phyloP scores from a whole-genome alignment of 2,888 invertebrate species.

The Eupithecia centaureata region DNA sequence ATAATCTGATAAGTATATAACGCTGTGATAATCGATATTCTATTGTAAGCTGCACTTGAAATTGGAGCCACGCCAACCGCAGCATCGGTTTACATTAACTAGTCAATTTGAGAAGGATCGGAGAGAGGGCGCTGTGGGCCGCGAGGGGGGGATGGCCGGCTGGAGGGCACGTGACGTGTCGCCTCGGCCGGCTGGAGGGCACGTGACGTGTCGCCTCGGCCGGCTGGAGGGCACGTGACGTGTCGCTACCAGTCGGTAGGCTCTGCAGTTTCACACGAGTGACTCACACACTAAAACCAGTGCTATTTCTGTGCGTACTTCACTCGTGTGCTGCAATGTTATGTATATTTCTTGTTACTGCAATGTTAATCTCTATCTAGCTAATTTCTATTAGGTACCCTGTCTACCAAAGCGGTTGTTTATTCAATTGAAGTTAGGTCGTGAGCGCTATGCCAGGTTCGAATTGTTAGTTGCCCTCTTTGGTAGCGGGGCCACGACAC shows the following conservation, averaged over 20 bases:
- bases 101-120: conserved; percentile 53
- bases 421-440: background rate
- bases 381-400: conserved; percentile 5
- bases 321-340: conserved; percentile 37
- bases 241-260: conserved; percentile 23
- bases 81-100: conserved; percentile 44
- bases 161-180: too few species aligned
- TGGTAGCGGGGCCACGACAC: conserved; percentile 21
- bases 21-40: conserved; percentile 38
- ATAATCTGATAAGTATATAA: conserved; percentile 30
- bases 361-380: conserved; percentile 29
- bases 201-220: too few species aligned
- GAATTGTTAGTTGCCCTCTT: background rate
- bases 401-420: conserved; percentile 5
- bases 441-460: background rate
- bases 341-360: conserved; percentile 39
- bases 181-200: background rate
- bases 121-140: too few species aligned
- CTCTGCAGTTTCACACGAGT: conserved; percentile 10
- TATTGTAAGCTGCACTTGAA: conserved; percentile 24
- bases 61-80: conserved; percentile 32
- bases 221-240: conserved; percentile 21
- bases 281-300: conserved; percentile 10
- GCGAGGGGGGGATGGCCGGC: background rate
- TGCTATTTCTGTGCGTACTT: conserved; percentile 6